Percentiles rank a stretch among this genome's conserved stretches.
These are phyloP conservation scores for Podilymbus podiceps DNA, from an alignment of 2,113 vertebrate genomes.

Conservation along the genomic window DNA sequence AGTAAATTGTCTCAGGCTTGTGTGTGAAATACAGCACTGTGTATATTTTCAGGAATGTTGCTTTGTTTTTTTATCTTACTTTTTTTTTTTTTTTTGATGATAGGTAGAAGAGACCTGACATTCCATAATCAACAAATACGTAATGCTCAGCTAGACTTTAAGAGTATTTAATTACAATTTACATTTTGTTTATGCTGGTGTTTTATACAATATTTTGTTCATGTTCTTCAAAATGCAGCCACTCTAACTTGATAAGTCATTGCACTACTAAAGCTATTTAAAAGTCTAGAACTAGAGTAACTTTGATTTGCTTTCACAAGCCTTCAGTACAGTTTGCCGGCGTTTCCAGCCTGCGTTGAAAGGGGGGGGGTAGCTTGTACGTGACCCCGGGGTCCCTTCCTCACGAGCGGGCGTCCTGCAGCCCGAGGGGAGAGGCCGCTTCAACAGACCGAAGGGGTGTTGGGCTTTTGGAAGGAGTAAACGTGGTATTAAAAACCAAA, in stretches of 20 bases:
- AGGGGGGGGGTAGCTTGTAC: background rate
- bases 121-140: conserved; percentile 60
- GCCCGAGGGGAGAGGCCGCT: conserved; percentile 26
- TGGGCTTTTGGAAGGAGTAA: conserved; percentile 54
- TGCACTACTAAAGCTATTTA: conserved; percentile 76
- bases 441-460: background rate
- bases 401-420: background rate
- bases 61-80: conserved; percentile 51
- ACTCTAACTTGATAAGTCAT: conserved; percentile 67
- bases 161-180: conserved; percentile 68
- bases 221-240: conserved; percentile 61
- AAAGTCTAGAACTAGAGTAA: conserved; percentile 39
- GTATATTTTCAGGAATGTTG: conserved; percentile 58
- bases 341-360: background rate
- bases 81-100: conserved; percentile 37
- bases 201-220: conserved; percentile 54
- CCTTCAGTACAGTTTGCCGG: background rate
- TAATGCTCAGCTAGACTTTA: conserved; percentile 64
- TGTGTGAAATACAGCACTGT: conserved; percentile 68
- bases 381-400: background rate
- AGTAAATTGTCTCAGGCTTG: conserved; percentile 68
- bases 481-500: conserved; percentile 1
- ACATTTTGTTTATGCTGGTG: conserved; percentile 61
- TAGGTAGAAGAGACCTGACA: conserved; percentile 63
- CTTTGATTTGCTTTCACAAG: conserved; percentile 44